Percentiles rank a stretch among this genome's conserved stretches.
Evolutionary conservation across 2,797 vertebrate species (phyloP).

Genomic region (Acanthurus lineatus): DNA sequence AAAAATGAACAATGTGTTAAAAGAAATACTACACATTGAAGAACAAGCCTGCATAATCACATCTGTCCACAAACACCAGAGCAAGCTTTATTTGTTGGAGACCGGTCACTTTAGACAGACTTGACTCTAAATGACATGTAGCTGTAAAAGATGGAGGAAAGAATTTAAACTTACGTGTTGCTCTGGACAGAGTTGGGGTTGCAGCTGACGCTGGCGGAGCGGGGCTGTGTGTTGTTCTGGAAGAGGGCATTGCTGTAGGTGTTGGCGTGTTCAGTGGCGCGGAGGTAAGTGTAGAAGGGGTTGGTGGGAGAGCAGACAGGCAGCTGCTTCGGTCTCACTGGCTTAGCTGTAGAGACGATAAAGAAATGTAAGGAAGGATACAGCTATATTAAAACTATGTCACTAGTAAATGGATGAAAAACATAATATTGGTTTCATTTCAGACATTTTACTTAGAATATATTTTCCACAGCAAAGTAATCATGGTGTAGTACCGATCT

Average conservation of each 20-base stretch:
- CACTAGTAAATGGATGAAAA: neutral
- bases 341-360: conserved; percentile 88
- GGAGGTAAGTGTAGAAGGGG: conserved; percentile 88
- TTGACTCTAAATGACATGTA: neutral
- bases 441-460: neutral
- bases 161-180: conserved; percentile 77
- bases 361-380: neutral
- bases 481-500: conserved; percentile 87
- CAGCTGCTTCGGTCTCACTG: conserved; percentile 95
- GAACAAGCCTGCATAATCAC: too few relatives aligned
- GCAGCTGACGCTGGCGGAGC: conserved; percentile 60
- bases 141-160: neutral
- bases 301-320: conserved; percentile 92
- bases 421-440: neutral
- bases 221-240: conserved; percentile 82
- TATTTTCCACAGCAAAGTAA: neutral
- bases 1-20: neutral
- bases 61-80: too few relatives aligned
- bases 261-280: conserved; percentile 86
- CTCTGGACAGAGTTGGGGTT: conserved; percentile 84
- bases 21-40: too few relatives aligned
- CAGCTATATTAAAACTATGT: neutral
- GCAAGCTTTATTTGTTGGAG: neutral
- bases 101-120: neutral
- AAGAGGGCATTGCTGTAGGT: conserved; percentile 92